These are phyloP conservation scores for Dione vanillae DNA, from an alignment of 2,888 invertebrate genomes.

Conservation along the genomic window DNA sequence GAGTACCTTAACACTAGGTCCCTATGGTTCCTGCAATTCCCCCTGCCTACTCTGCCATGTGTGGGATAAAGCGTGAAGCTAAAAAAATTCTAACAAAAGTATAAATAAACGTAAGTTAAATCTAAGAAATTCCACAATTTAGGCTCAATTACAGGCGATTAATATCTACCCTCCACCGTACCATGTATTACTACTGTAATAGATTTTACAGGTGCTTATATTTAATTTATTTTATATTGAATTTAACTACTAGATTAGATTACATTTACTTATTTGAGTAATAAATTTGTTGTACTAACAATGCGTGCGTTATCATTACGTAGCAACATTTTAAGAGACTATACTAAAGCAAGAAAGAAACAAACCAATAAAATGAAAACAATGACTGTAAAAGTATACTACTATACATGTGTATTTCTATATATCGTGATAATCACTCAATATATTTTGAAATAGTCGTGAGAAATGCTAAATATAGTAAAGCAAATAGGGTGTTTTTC, in stretches of 20 bases:
- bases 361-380: too few relatives aligned
- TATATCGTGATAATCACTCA: not conserved
- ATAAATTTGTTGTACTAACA: not conserved
- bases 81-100: too few relatives aligned
- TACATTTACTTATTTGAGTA: not conserved
- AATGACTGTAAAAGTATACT: too few relatives aligned
- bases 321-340: not conserved
- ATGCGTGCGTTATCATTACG: not conserved
- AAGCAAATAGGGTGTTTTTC: constrained; percentile 7
- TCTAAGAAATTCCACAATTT: not conserved
- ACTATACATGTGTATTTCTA: too few relatives aligned
- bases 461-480: not conserved
- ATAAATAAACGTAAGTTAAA: too few relatives aligned
- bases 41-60: too few relatives aligned
- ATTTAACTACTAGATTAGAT: not conserved
- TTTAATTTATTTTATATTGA: not conserved
- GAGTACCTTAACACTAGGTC: too few relatives aligned
- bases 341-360: not conserved
- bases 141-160: not conserved
- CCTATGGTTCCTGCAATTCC: too few relatives aligned
- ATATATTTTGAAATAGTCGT: constrained; percentile 7
- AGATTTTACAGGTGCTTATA: not conserved
- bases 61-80: too few relatives aligned
- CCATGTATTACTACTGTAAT: not conserved
- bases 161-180: not conserved